Base-by-base conservation (phyloP, 2,888 invertebrate species). In the Hemicrepidius hirtus region DNA sequence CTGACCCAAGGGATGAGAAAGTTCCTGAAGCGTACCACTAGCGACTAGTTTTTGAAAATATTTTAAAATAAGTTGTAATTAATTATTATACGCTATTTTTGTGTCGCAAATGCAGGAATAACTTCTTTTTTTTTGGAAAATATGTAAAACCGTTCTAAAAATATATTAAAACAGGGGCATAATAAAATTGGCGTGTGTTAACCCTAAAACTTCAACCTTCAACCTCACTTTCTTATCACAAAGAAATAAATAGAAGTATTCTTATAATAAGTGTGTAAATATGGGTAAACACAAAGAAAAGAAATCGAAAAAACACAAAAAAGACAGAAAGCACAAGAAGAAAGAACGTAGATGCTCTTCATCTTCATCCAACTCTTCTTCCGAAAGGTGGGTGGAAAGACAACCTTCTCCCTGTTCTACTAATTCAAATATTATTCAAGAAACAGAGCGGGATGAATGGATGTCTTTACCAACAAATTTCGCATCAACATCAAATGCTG, bases 371-470 rank as follows among this genome's bases (percentile, higher is more conserved):
- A 5, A 78, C 69, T 80, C 84, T 55, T 80, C 84, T 73, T 87
- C 87, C 50, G 89, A 90, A 75, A 88, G 90, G 83, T 93, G 93
- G 92, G 88, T 92, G 5, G 93, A 93, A 84, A 90, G 89, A 77
- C 75, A 60, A 79, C 68, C 65, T 46, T 40, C 46, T 71, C 66
- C 70, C 67, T 65, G 63, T 77, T 69, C 66, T 66, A 74, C 68
- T 80, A 79, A 70, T 16, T 80, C 79, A 69, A 81, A 80, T 71
- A 53, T 46, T 24, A 64, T 18, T 37, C 40, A 12, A 24, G 84
- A n/a, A 9, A 10, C 3, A n/a, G 20, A 35, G 88, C 46, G 94
- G 68, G 95, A 96, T 60, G 92, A 92, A 80, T 96, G 96, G 96
- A 95, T 96, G 94, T 90, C 90, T 37, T 88, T 92, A 82, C 89